Evolutionary conservation across 2,888 invertebrate genomes (phyloP).

Genomic region (Aporophyla lueneburgensis): DNA sequence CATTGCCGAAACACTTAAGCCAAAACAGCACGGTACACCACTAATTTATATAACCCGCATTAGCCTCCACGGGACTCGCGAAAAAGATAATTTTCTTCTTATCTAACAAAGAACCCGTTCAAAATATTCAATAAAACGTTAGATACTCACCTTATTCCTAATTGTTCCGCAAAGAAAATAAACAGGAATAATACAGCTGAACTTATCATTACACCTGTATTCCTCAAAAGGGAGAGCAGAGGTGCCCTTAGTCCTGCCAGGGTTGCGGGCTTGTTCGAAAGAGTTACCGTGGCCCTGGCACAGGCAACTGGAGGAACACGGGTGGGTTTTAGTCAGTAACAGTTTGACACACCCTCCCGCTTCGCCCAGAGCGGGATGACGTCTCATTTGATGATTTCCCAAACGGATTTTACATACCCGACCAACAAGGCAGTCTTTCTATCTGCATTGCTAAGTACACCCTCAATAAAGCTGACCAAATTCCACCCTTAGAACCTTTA

Average conservation of each 20-base stretch:
- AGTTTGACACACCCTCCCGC: no score
- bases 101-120: constrained; percentile 8
- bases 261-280: no score
- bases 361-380: no score
- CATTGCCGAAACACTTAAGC: constrained; percentile 4
- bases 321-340: no score
- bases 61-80: neutral
- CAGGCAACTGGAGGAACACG: no score
- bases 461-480: no score
- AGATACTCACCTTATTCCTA: constrained; percentile 18
- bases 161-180: constrained; percentile 18
- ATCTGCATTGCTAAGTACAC: neutral
- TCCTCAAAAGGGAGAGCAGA: neutral
- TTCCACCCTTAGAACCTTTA: neutral
- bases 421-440: neutral
- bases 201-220: neutral
- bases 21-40: neutral
- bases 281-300: no score
- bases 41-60: neutral
- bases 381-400: no score
- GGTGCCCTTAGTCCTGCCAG: no score
- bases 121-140: constrained; percentile 19
- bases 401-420: no score
- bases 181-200: neutral
- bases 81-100: constrained; percentile 10